Evolutionary conservation across 2,888 invertebrate genomes (phyloP), one percentile per base, ranked within the genome.

Genomic region (Elysia crispata): DNA sequence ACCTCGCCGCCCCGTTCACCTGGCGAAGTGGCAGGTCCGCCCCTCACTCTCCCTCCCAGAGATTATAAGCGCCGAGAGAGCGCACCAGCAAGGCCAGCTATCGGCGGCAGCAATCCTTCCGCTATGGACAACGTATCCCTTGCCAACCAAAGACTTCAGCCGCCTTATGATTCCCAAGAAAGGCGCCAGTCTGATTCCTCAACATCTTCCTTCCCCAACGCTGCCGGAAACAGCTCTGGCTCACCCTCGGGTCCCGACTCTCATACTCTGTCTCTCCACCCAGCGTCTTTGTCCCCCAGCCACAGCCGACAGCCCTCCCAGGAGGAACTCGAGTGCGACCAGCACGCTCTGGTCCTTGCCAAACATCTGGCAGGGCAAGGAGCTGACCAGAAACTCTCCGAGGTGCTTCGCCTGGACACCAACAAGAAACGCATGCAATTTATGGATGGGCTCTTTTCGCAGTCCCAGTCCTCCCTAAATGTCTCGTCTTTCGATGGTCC

Each of bases 311-410:
- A 90, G 83, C 90, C 90, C 31, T 90, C 91, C 1, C 87, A 95
- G 85, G 96, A 96, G 90, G 96, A 96, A 92, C 94, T 96, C 85
- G 96, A 96, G 87, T 96, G 95, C 92, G 96, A 96, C 89, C 94
- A 94, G 87, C 93, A 95, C 81, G 93, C 93, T 6, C 90, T 92
- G 87, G 93, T 93, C 83, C 90, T 93, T 73, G 93, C 88, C 28
- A 82, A 85, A 57, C 86, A 89, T 31, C 83, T 90, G 79, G 82
- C 83, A 23, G 87, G 87, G 6, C 86, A 87, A 54, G 41, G 41
- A 3, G 41, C 41, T 11, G 90, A 90, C 72, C 87, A 86, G 62
- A 86, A 87, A 64, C 82, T 91, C 72, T 86, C 86, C 18, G 84
- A 86, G 33, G 89, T 90, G 70, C 86, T 90, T 49, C 84, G 86